phyloP scores from a whole-genome alignment of 1,140 invertebrate genomes.

The Bombus picipes region DNA sequence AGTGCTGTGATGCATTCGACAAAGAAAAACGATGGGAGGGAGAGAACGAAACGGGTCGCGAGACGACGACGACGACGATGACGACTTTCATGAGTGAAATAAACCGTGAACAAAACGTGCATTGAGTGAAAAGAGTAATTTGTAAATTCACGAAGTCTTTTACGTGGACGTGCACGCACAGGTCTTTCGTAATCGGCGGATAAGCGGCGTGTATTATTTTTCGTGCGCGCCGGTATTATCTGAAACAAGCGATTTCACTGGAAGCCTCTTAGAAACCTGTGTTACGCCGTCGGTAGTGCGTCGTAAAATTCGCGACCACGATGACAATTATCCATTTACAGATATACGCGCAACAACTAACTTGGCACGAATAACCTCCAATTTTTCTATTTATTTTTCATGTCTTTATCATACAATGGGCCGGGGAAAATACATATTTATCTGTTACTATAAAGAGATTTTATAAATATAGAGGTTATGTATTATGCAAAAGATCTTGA shows the following conservation, averaged over 20 bases:
- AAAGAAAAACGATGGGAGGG: background rate
- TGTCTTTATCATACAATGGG: background rate
- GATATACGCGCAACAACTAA: background rate
- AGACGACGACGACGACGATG: background rate
- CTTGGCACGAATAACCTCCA: background rate
- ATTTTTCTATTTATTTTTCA: background rate
- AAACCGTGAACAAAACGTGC: background rate
- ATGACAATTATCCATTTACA: slow-evolving; percentile 4
- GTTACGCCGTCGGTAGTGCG: background rate
- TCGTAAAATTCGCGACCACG: slow-evolving; percentile 34
- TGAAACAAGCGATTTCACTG: background rate
- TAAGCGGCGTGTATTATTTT: background rate
- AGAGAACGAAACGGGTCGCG: background rate
- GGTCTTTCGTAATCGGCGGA: background rate
- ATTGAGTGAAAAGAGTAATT: background rate
- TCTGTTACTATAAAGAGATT: background rate
- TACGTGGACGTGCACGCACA: background rate
- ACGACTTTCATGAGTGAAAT: slow-evolving; percentile 9
- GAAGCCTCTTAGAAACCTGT: background rate
- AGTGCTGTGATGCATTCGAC: background rate
- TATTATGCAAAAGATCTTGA: too few species aligned
- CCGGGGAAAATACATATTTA: background rate
- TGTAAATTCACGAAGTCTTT: background rate
- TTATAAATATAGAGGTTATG: too few species aligned
- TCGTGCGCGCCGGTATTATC: background rate